phyloP scores from a whole-genome alignment of 2,113 vertebrate genomes.

The Lates calcarifer region DNA sequence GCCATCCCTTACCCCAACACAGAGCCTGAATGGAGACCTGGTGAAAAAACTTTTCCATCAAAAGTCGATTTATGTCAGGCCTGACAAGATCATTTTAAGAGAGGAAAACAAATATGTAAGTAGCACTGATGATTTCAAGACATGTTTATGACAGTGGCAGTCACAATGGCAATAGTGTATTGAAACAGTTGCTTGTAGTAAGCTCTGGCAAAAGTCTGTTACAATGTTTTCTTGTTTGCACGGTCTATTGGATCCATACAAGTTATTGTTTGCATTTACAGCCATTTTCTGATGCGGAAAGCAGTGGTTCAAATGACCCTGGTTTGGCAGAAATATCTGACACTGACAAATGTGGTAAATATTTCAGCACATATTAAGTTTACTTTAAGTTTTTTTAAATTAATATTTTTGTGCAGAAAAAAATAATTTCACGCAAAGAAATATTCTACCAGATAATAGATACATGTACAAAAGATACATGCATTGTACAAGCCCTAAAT shows the following conservation, averaged over 20 bases:
- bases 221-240: not conserved
- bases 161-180: not conserved
- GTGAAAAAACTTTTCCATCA: slow-evolving; percentile 26
- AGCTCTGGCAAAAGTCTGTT: not conserved
- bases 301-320: not conserved
- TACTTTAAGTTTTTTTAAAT: too few species aligned
- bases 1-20: slow-evolving; percentile 3
- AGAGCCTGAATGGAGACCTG: slow-evolving; percentile 18
- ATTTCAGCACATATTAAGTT: not conserved
- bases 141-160: not conserved
- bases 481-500: not conserved
- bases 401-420: not conserved
- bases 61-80: slow-evolving; percentile 35
- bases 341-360: slow-evolving; percentile 10
- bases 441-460: not conserved
- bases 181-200: not conserved
- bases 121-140: not conserved
- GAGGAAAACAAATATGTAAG: slow-evolving; percentile 23
- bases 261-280: not conserved
- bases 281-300: slow-evolving; percentile 16
- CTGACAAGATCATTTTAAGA: slow-evolving; percentile 22
- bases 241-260: not conserved
- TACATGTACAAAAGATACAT: too few species aligned
- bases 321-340: not conserved
- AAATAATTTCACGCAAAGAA: too few species aligned